A percentile compares a stretch with the other conserved stretches of the same genome.
Evolutionary conservation across 1,140 invertebrate genomes (phyloP).

Genomic region (Pseudomyrmex dendroicus): DNA sequence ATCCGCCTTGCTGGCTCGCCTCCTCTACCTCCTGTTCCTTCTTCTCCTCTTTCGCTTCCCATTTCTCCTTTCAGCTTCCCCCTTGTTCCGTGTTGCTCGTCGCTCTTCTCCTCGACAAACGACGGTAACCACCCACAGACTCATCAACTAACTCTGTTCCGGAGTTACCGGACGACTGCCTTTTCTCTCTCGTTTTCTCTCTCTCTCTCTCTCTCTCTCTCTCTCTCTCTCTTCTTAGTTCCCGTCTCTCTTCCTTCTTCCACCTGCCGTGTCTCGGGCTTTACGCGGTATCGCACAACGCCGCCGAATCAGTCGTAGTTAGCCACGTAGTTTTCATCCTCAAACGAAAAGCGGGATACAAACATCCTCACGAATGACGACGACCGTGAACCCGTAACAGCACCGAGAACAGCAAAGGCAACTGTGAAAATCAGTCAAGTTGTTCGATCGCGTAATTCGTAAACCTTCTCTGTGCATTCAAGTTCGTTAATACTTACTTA

Average conservation of each 20-base stretch:
- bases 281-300: slow-evolving; percentile 70
- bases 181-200: not conserved
- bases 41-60: slow-evolving; percentile 31
- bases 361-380: slow-evolving; percentile 75
- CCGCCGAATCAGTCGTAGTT: slow-evolving; percentile 82
- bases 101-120: slow-evolving; percentile 76
- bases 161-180: slow-evolving; percentile 79
- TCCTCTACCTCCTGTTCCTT: slow-evolving; percentile 21
- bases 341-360: slow-evolving; percentile 82
- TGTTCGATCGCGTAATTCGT: slow-evolving; percentile 65
- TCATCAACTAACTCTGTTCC: slow-evolving; percentile 84
- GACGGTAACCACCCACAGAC: slow-evolving; percentile 82
- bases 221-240: not conserved
- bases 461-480: slow-evolving; percentile 15
- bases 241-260: slow-evolving; percentile 60
- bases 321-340: slow-evolving; percentile 81
- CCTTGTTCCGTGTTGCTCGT: slow-evolving; percentile 55
- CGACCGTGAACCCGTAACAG: slow-evolving; percentile 13
- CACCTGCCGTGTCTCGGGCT: slow-evolving; percentile 52
- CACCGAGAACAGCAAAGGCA: slow-evolving; percentile 20
- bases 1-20: slow-evolving; percentile 40
- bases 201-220: not conserved
- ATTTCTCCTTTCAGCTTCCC: slow-evolving; percentile 43
- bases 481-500: slow-evolving; percentile 53
- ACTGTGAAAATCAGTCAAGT: slow-evolving; percentile 63